Base-by-base conservation (phyloP, 2,113 vertebrate genomes). In the Edolisoma coerulescens region DNA sequence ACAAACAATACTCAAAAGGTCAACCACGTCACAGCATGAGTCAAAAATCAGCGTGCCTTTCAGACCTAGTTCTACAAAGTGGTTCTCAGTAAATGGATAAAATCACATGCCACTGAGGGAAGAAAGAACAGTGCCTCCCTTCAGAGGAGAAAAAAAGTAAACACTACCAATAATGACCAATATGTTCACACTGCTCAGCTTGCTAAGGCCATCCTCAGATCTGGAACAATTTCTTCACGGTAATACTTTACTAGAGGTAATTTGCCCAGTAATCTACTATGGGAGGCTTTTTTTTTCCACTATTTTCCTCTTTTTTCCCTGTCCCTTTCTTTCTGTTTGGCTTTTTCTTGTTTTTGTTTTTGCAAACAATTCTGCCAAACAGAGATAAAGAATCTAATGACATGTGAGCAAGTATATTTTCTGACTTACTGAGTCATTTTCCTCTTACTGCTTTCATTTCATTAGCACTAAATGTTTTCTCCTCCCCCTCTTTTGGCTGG, bases 111-210 rank as follows among this genome's bases (percentile, higher is more conserved):
- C 37, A 52, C 39, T 20, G 56, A 64, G 5, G 10, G 26, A 22
- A 84, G 24, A 41, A 74, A 60, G 37, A 93, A 74, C 12, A 69
- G 4, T 35, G n/a, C 10, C 28, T 65, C 12, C 6, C 21, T 75
- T 85, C 37, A 33, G 32, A 65, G 13, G 10, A 69, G 13, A 9
- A 59, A 79, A 64, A 59, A 44, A 18, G 32, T 23, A 30, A 81
- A 52, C 0, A 1, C 1, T 24, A 4, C 5, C 16, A 61, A 26
- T 26, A 61, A 27, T 11, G 4, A 19, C 10, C 7, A 10, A 6
- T 32, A 42, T 13, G 42, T 61, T 74, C 50, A 27, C 5, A 11
- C 13, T 52, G 10, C n/a, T 56, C 24, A 61, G 21, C 44, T 82
- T 64, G n/a, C 16, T 64, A 49, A 70, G 6, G 5, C 24, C 16